Conservation (phyloP, 1,140 invertebrate genomes). For the Drosophila rhopaloa region DNA sequence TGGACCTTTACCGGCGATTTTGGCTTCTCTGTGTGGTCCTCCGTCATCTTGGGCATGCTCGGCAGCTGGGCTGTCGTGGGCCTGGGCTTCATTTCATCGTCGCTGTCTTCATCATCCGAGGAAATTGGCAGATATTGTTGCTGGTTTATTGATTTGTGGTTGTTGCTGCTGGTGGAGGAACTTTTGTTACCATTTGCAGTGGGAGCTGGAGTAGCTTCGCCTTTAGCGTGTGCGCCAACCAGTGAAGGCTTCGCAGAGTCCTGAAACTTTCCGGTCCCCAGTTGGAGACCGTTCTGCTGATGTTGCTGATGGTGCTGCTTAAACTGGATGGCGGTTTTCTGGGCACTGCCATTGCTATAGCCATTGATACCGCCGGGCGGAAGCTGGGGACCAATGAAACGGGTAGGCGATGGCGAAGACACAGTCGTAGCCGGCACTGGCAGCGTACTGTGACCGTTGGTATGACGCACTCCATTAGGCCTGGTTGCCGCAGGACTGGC, state of each 20-base stretch:
- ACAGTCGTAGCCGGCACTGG: constrained; percentile 50
- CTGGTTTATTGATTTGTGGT: constrained; percentile 47
- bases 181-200: constrained; percentile 76
- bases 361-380: constrained; percentile 63
- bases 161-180: constrained; percentile 68
- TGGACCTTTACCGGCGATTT: constrained; percentile 54
- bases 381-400: constrained; percentile 75
- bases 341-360: constrained; percentile 56
- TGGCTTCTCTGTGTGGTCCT: constrained; percentile 48
- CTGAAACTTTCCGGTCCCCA: constrained; percentile 72
- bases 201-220: constrained; percentile 49
- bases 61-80: constrained; percentile 70
- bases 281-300: constrained; percentile 58
- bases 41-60: constrained; percentile 70
- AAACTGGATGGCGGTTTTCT: constrained; percentile 56
- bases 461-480: constrained; percentile 63
- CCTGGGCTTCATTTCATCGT: constrained; percentile 48
- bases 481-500: constrained; percentile 23
- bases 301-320: constrained; percentile 51
- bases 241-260: constrained; percentile 66
- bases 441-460: constrained; percentile 47
- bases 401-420: constrained; percentile 36
- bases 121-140: constrained; percentile 74
- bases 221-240: constrained; percentile 58
- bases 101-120: constrained; percentile 65